These are phyloP conservation scores for Meandrusa payeni DNA, from an alignment of 2,888 invertebrate species.

Conservation along the genomic window DNA sequence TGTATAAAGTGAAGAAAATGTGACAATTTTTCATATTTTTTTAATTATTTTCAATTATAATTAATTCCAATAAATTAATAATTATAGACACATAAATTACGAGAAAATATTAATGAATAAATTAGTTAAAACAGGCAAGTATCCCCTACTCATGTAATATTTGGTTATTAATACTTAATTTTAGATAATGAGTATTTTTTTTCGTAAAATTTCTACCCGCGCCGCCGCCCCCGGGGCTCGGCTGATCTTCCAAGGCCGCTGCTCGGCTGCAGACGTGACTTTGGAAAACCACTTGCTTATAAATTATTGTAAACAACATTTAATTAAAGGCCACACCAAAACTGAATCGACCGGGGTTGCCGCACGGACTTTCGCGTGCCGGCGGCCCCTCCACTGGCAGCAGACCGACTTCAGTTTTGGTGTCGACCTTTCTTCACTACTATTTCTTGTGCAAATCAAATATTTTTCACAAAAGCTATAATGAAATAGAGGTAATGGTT, in stretches of 20 bases:
- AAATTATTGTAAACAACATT: slow-evolving; percentile 79
- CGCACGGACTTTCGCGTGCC: background rate
- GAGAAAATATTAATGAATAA: slow-evolving; percentile 76
- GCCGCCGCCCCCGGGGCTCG: slow-evolving; percentile 54
- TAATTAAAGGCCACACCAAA: slow-evolving; percentile 65
- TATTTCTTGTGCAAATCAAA: slow-evolving; percentile 76
- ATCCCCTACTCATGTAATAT: slow-evolving; percentile 76
- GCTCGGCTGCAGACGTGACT: slow-evolving; percentile 29
- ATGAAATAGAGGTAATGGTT: slow-evolving; percentile 72
- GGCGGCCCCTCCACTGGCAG: background rate
- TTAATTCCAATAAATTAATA: slow-evolving; percentile 78
- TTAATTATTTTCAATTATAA: slow-evolving; percentile 66
- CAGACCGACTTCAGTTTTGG: slow-evolving; percentile 43
- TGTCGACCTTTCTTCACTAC: slow-evolving; percentile 61
- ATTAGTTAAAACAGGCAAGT: slow-evolving; percentile 78
- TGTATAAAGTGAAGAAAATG: slow-evolving; percentile 81
- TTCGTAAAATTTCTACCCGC: slow-evolving; percentile 58
- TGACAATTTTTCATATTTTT: slow-evolving; percentile 74
- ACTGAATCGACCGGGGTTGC: slow-evolving; percentile 37
- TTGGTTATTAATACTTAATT: slow-evolving; percentile 74
- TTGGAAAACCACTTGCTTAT: slow-evolving; percentile 59
- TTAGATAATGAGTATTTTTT: slow-evolving; percentile 75
- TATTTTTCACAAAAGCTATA: slow-evolving; percentile 75
- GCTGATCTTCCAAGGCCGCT: slow-evolving; percentile 52
- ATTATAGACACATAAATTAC: slow-evolving; percentile 80